Base-by-base conservation (phyloP, 2,888 invertebrate genomes). In the Dynastes grantii region DNA sequence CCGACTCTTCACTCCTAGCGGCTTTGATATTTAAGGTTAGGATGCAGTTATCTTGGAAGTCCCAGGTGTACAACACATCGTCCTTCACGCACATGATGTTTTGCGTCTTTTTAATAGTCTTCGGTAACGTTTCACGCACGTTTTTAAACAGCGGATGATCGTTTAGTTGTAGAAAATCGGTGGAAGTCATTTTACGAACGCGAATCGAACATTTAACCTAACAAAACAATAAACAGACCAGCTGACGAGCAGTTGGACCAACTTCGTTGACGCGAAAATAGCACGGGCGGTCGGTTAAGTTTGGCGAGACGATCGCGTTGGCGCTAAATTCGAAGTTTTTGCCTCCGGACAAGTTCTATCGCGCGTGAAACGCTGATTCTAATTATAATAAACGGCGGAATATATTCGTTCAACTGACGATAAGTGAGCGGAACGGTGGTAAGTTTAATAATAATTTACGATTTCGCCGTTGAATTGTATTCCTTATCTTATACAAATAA, bases 11-110 rank as follows among this genome's bases (percentile, higher is more conserved):
- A 49, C 87, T 83, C 75, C 89, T 86, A 8, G 88, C 88, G 22
- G 88, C 87, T 81, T 91, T 90, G 81, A 93, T 83, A 86, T 94
- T 93, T 81, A 94, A 87, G 79, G 92, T 90, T 83, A 92, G 89
- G 80, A 94, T 90, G 87, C 93, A 93, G 85, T 91, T 92, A 86
- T 93, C 92, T 78, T 90, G 88, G 1, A 91, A 90, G 85, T 93
- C 92, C 94, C 94, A 94, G 83, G 92, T 90, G 85, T 92, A 94
- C 77, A 94, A 88, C 83, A 93, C 91, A 87, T 93, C 92, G 82
- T 94, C 93, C 79, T 91, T 91, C 76, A 93, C 90, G 83, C 92
- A 91, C 40, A 94, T 86, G 82, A 94, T 90, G 88, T 93, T 93
- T 79, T 90, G 90, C 82, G 93, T 91, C 83, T 92, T 93, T 79